phyloP scores from a whole-genome alignment of 1,140 invertebrate species.

The Drosophila arizonae region DNA sequence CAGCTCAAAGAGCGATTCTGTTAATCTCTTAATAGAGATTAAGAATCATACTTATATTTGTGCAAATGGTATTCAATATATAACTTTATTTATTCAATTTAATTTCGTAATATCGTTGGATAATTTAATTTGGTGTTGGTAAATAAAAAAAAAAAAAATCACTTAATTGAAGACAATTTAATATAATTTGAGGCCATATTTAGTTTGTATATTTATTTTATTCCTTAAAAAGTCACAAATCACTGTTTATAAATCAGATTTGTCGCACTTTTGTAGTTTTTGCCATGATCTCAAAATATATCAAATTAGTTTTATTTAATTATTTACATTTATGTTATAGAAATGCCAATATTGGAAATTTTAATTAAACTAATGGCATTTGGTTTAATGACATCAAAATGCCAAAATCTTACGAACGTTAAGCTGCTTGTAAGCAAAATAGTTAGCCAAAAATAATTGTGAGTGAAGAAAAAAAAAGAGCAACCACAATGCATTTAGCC shows the following conservation, averaged over 20 bases:
- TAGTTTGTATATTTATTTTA: neutral
- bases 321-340: slow-evolving; percentile 48
- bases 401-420: slow-evolving; percentile 32
- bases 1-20: too few species aligned
- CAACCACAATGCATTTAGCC: slow-evolving; percentile 15
- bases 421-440: slow-evolving; percentile 46
- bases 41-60: too few species aligned
- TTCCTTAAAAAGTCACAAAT: neutral
- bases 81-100: too few species aligned
- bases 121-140: too few species aligned
- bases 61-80: too few species aligned
- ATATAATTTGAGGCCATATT: too few species aligned
- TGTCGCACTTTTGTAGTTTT: slow-evolving; percentile 1
- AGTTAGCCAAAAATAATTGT: slow-evolving; percentile 24
- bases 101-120: too few species aligned
- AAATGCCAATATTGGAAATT: slow-evolving; percentile 43
- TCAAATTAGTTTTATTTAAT: slow-evolving; percentile 32
- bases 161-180: too few species aligned
- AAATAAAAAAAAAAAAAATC: too few species aligned
- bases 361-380: slow-evolving; percentile 70
- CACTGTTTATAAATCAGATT: neutral
- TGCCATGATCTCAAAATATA: slow-evolving; percentile 12
- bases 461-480: neutral
- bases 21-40: too few species aligned
- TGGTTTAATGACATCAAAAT: slow-evolving; percentile 67